These are phyloP conservation scores for Xestobium rufovillosum DNA, from an alignment of 2,888 invertebrate species.

Conservation along the genomic window DNA sequence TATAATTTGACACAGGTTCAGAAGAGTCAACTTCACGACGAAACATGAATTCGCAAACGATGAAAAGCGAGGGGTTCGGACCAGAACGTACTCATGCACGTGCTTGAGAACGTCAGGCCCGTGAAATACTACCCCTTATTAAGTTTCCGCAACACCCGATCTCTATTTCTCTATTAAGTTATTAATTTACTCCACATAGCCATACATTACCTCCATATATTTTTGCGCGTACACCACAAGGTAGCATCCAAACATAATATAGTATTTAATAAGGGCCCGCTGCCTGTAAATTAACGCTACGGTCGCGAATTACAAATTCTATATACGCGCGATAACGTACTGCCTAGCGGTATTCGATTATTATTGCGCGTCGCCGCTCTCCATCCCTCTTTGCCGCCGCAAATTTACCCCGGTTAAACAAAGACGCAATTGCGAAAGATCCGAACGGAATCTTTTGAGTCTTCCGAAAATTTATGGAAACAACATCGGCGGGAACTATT, in stretches of 20 bases:
- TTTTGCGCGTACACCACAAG: slow-evolving; percentile 22
- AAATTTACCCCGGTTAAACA: too few species aligned
- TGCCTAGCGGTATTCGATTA: slow-evolving; percentile 36
- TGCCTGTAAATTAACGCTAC: slow-evolving; percentile 42
- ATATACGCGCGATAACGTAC: slow-evolving; percentile 39
- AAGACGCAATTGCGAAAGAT: too few species aligned
- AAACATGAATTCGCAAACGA: too few species aligned
- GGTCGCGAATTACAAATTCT: slow-evolving; percentile 40
- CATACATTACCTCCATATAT: slow-evolving; percentile 7
- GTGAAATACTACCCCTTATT: not conserved
- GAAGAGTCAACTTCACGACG: too few species aligned
- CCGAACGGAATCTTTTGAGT: too few species aligned
- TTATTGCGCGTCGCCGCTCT: slow-evolving; percentile 16
- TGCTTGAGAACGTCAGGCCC: too few species aligned
- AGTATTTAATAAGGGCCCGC: slow-evolving; percentile 44
- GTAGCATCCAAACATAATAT: slow-evolving; percentile 39
- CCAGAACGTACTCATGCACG: too few species aligned
- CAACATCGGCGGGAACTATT: too few species aligned
- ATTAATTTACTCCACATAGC: slow-evolving; percentile 31
- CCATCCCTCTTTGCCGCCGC: slow-evolving; percentile 13
- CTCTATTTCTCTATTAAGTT: slow-evolving; percentile 29
- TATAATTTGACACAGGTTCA: too few species aligned
- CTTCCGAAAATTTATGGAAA: too few species aligned
- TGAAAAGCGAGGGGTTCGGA: too few species aligned
- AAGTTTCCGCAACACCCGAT: slow-evolving; percentile 9